Conservation (phyloP, 2,113 vertebrate genomes). For the Azemiops feae region DNA sequence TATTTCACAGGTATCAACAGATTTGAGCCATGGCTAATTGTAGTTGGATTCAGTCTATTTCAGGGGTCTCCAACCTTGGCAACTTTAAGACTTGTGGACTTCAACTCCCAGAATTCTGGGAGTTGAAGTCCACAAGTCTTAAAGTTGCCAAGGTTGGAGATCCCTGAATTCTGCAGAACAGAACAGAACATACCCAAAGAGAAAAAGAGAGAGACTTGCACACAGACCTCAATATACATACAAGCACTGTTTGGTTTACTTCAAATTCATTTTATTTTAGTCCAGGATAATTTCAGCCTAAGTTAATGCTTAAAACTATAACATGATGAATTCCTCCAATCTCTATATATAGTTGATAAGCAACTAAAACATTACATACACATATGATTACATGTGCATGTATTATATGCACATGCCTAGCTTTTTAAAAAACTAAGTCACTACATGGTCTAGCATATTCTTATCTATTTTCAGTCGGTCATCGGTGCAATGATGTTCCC, state of each 20-base stretch:
- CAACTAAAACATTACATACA: background rate
- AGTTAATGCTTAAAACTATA: background rate
- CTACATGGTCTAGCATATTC: background rate
- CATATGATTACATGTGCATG: background rate
- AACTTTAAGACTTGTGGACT: no score
- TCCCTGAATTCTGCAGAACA: no score
- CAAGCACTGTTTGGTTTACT: background rate
- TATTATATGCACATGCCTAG: background rate
- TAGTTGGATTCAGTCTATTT: background rate
- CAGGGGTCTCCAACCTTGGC: no score
- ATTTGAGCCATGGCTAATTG: background rate
- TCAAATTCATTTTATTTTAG: background rate
- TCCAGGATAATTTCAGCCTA: background rate
- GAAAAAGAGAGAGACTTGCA: background rate
- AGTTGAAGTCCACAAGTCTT: no score
- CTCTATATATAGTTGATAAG: background rate
- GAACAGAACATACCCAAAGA: background rate
- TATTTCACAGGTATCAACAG: background rate
- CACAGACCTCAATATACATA: background rate
- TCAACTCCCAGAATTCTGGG: no score
- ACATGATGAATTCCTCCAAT: background rate
- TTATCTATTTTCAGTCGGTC: background rate
- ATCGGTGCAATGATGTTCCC: background rate
- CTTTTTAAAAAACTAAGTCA: background rate
- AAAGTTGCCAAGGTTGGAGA: no score